phyloP scores from a whole-genome alignment of 2,888 invertebrate genomes.

The Acanthosepion lycidas region DNA sequence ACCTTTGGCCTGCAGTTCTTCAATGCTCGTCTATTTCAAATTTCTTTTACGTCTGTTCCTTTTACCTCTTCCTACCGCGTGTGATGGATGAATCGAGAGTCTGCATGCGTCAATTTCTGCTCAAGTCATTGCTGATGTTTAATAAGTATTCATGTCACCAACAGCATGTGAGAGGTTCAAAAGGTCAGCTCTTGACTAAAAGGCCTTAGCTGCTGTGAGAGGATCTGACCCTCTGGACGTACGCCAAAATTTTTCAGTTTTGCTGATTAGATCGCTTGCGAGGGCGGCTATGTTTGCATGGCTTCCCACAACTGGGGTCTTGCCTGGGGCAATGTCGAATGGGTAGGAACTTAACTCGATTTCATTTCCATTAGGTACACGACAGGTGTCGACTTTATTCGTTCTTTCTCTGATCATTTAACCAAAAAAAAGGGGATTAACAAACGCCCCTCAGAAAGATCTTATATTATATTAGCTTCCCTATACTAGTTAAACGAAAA shows the following conservation, averaged over 20 bases:
- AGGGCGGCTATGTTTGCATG: background rate
- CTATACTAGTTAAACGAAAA: background rate
- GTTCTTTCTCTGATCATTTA: background rate
- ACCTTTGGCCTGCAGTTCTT: background rate
- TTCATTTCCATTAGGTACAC: constrained; percentile 10
- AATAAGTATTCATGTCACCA: constrained; percentile 33
- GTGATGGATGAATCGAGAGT: background rate
- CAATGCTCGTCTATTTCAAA: background rate
- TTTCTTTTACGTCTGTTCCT: background rate
- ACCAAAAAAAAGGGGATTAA: background rate
- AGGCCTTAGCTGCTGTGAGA: constrained; percentile 10
- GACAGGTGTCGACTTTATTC: background rate
- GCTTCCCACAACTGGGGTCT: background rate
- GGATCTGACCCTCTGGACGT: background rate
- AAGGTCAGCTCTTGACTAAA: constrained; percentile 21
- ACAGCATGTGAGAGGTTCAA: constrained; percentile 21
- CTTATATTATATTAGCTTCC: background rate
- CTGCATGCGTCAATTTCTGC: constrained; percentile 10
- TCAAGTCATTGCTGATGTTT: constrained; percentile 33
- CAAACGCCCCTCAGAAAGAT: background rate
- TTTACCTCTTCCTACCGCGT: background rate
- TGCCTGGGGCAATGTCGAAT: background rate
- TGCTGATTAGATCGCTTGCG: constrained; percentile 11
- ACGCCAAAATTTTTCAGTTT: constrained; percentile 33
- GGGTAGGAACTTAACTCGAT: background rate